Evolutionary conservation across 2,113 vertebrate species (phyloP).

Genomic region (Dasypus novemcinctus): DNA sequence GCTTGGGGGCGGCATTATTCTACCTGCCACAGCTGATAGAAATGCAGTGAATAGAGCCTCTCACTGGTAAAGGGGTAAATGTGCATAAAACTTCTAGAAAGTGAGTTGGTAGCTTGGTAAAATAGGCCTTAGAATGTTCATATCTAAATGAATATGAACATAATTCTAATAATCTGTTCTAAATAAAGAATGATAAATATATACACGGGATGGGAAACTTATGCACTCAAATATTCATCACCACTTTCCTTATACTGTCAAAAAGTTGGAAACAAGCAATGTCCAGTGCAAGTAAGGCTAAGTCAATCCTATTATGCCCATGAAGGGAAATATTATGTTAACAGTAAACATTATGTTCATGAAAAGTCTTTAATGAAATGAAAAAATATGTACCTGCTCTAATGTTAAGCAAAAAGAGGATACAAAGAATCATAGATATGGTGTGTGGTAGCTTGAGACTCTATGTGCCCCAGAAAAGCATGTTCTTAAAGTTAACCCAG

Average conservation of each 20-base stretch:
- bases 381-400: neutral
- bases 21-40: neutral
- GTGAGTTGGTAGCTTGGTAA: constrained; percentile 19
- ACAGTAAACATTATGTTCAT: constrained; percentile 3
- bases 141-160: neutral
- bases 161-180: constrained; percentile 21
- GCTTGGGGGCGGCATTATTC: neutral
- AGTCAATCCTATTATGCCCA: neutral
- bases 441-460: too few species aligned
- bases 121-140: neutral
- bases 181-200: constrained; percentile 19
- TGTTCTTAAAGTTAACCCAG: too few species aligned
- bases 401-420: neutral
- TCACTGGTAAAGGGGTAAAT: neutral
- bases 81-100: constrained; percentile 3
- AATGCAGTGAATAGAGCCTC: neutral
- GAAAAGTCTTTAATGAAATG: constrained; percentile 39
- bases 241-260: neutral
- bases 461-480: too few species aligned
- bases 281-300: neutral
- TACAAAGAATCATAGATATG: neutral
- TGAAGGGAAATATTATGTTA: neutral
- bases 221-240: neutral
- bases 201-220: neutral
- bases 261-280: constrained; percentile 11